Evolutionary conservation across 35 echinoderm and acorn worm species (phyloP).

Genomic region (Apostichopus parvimensis): DNA sequence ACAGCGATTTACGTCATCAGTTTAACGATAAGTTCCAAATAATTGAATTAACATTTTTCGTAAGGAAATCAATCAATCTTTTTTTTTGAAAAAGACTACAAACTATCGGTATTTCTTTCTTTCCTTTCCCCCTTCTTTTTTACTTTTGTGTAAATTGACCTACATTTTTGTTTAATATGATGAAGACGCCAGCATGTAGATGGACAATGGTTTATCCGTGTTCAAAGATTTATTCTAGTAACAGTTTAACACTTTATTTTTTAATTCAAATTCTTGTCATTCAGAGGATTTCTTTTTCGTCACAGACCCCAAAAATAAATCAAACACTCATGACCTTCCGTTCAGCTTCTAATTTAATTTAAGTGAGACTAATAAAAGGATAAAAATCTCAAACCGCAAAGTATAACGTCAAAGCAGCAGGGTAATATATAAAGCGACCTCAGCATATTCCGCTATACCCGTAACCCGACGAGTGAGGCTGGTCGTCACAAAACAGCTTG

Average conservation of each 20-base stretch:
- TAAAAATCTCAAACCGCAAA: not conserved
- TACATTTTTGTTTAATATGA: too few relatives aligned
- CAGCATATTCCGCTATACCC: not conserved
- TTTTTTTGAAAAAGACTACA: too few relatives aligned
- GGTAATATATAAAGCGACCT: not conserved
- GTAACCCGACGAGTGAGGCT: not conserved
- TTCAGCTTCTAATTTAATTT: not conserved
- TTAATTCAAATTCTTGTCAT: not conserved
- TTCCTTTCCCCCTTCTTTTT: too few relatives aligned
- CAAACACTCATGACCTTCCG: not conserved
- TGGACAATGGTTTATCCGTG: too few relatives aligned
- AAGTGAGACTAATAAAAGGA: not conserved
- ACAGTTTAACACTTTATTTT: not conserved
- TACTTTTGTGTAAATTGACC: too few relatives aligned
- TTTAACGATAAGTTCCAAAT: too few relatives aligned
- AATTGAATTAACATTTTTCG: too few relatives aligned
- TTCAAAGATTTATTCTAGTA: too few relatives aligned
- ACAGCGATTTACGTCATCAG: too few relatives aligned
- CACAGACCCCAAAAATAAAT: not conserved
- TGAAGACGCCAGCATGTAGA: too few relatives aligned
- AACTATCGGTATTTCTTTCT: too few relatives aligned
- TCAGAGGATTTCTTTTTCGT: not conserved
- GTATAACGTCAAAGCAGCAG: not conserved
- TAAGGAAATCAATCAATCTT: too few relatives aligned
- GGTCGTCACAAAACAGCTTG: slow-evolving; percentile 13